Evolutionary conservation across 2,888 invertebrate species (phyloP).

Genomic region (Platycnemis pennipes): DNA sequence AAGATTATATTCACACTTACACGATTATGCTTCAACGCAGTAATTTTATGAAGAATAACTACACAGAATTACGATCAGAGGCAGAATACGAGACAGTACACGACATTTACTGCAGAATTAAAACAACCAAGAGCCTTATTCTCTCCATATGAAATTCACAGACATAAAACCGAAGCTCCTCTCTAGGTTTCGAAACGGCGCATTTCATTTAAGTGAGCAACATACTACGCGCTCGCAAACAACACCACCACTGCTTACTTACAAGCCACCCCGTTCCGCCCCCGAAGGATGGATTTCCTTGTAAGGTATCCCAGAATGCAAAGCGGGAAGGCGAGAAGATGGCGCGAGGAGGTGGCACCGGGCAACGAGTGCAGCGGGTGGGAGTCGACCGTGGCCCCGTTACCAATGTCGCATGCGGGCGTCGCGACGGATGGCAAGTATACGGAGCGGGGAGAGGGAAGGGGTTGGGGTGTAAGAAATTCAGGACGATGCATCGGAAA

Average conservation of each 20-base stretch:
- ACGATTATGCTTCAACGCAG: no score
- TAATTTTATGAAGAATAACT: neutral
- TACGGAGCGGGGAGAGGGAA: neutral
- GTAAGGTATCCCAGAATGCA: slow-evolving; percentile 60
- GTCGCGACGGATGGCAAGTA: neutral
- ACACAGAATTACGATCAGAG: neutral
- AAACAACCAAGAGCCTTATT: neutral
- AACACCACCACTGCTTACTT: neutral
- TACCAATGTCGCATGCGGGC: slow-evolving; percentile 29
- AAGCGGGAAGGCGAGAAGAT: neutral
- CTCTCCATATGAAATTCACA: neutral
- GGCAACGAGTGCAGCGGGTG: neutral
- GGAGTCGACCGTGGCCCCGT: slow-evolving; percentile 60
- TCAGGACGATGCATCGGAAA: slow-evolving; percentile 8
- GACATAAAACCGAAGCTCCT: no score
- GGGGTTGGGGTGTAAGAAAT: neutral
- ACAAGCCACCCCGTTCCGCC: neutral
- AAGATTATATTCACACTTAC: no score
- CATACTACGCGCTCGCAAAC: neutral
- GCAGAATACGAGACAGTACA: no score
- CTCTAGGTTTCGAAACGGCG: neutral
- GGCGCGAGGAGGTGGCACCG: neutral
- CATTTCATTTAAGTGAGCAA: neutral
- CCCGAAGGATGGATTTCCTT: slow-evolving; percentile 36
- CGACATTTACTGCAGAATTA: no score